phyloP scores from a whole-genome alignment of 2,888 invertebrate genomes.

The Pollenia angustigena region DNA sequence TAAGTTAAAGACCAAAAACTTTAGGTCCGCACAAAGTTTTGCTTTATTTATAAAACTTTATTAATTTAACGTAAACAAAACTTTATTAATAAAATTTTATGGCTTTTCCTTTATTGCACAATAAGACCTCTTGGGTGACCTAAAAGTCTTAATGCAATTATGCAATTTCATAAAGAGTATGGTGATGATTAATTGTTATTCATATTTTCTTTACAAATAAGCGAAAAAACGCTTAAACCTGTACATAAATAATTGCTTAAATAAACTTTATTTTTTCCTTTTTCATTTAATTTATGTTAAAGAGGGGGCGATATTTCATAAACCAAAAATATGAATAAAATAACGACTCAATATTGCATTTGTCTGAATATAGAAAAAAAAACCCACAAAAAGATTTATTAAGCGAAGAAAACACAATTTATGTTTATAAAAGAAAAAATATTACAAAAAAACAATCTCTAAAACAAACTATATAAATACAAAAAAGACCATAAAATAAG shows the following conservation, averaged over 20 bases:
- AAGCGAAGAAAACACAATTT: slow-evolving; percentile 56
- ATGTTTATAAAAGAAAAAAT: slow-evolving; percentile 40
- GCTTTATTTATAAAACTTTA: no score
- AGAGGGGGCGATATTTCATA: slow-evolving; percentile 68
- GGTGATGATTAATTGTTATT: slow-evolving; percentile 50
- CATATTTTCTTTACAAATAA: background rate
- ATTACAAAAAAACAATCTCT: background rate
- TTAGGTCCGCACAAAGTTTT: no score
- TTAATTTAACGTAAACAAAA: no score
- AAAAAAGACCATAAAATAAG: slow-evolving; percentile 31
- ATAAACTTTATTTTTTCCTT: slow-evolving; percentile 29
- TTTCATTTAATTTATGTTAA: slow-evolving; percentile 53
- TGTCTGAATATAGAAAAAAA: background rate
- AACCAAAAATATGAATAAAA: slow-evolving; percentile 14
- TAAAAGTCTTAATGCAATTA: slow-evolving; percentile 44
- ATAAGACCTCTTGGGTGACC: slow-evolving; percentile 9
- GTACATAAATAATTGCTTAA: slow-evolving; percentile 56
- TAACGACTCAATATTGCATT: no score
- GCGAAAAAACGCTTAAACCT: slow-evolving; percentile 6
- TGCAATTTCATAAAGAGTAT: slow-evolving; percentile 15
- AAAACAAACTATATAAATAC: background rate
- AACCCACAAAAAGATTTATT: slow-evolving; percentile 59
- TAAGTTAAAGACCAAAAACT: no score
- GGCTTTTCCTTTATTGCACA: background rate
- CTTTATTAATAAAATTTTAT: no score